Base-by-base conservation (phyloP, 1,140 invertebrate species). In the Magallana ariakensis region DNA sequence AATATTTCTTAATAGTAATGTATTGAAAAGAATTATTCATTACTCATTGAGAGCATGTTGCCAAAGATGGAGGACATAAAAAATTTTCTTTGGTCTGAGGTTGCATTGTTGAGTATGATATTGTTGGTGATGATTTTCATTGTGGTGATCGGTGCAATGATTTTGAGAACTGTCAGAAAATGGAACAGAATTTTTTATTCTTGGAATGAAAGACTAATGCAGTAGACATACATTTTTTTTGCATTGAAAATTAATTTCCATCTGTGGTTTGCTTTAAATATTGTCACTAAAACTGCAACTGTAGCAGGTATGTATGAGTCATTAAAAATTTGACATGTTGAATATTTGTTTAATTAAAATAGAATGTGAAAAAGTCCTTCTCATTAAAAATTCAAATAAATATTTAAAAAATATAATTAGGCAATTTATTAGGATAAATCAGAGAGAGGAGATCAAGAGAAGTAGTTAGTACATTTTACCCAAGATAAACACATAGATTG, bases 181-280 rank as follows among this genome's bases (percentile, higher is more conserved):
- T 70, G 62, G 62, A 70, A 70, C 62, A 70, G 62, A 70, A 70
- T 70, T 70, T 70, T 70, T 70, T 26, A 70, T 70, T 70, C 62
- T 70, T 70, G 62, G 62, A 70, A 70, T 70, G 19, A 70, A 19
- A 70, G 62, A 26, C 62, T 70, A 70, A 70, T 70, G 62, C 62
- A 70, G 62, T 70, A 70, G 22, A 70, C 62, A 22, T 19, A 22
- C 58, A 62, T 70, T 70, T 70, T n/a, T 22, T 70, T 70, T 70
- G 62, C 62, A 70, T 70, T 70, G 62, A 70, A 70, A 26, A 26
- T 70, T 70, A 22, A 70, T 70, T 26, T 70, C 62, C 62, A 22
- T 70, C 22, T 70, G 62, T 70, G 62, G n/a, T 70, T 19, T 22
- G 62, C 62, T 70, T 70, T 70, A 70, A 70, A 22, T 70, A 22